Conservation (phyloP, 2,888 invertebrate species). For the Drosophila birchii region DNA sequence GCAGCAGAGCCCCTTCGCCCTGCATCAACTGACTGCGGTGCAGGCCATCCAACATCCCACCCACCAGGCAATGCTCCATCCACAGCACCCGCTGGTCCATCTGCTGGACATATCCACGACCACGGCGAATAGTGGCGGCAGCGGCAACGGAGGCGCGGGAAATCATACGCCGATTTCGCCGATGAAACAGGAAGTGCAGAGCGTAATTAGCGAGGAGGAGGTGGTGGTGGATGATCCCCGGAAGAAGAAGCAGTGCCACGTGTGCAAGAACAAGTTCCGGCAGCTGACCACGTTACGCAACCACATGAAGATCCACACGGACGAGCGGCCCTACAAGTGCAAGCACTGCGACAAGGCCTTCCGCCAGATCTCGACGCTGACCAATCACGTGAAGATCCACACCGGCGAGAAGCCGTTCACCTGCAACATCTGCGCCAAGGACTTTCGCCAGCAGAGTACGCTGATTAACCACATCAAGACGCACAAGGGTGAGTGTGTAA, state of each 20-base stretch:
- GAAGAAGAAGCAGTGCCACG: constrained; percentile 83
- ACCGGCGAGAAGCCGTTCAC: constrained; percentile 82
- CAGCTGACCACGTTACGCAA: constrained; percentile 82
- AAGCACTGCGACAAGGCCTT: constrained; percentile 82
- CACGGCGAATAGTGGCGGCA: constrained; percentile 74
- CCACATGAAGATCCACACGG: constrained; percentile 83
- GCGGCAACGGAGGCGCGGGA: constrained; percentile 14
- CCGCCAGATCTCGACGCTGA: constrained; percentile 82
- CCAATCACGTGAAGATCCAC: constrained; percentile 82
- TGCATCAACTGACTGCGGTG: constrained; percentile 82
- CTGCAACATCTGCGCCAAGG: constrained; percentile 83
- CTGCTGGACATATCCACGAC: constrained; percentile 81
- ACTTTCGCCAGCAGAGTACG: constrained; percentile 82
- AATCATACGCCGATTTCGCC: constrained; percentile 80
- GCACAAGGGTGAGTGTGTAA: constrained; percentile 80
- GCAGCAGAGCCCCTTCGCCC: constrained; percentile 80
- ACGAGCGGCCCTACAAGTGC: constrained; percentile 82
- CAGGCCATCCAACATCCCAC: constrained; percentile 83
- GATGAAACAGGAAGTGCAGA: constrained; percentile 80
- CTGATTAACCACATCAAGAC: constrained; percentile 83
- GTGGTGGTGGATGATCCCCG: constrained; percentile 82
- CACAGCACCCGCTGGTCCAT: constrained; percentile 82
- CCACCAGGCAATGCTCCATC: constrained; percentile 82
- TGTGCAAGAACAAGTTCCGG: constrained; percentile 82
- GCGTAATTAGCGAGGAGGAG: constrained; percentile 77